A percentile compares a stretch with the other conserved stretches of the same genome.
Conservation (phyloP, 2,797 vertebrate genomes). For the Sebastes minor region DNA sequence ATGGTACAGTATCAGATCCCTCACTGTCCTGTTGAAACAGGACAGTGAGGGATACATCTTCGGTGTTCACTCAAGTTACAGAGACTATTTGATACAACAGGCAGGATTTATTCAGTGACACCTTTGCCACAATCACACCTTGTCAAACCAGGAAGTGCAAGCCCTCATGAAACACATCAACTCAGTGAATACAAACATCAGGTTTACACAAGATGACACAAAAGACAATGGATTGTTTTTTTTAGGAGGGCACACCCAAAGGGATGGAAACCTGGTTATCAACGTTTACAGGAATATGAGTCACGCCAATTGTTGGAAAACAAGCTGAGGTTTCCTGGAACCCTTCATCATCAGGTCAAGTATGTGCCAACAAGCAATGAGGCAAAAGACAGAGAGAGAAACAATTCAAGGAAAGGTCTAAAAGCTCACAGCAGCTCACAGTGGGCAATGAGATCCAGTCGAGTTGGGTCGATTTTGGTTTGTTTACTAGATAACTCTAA, state of each 20-base stretch:
- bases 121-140: background rate
- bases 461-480: background rate
- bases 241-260: too few relatives aligned
- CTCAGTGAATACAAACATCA: background rate
- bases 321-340: background rate
- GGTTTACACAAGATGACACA: background rate
- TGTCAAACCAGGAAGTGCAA: background rate
- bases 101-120: background rate
- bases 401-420: background rate
- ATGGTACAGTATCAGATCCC: background rate
- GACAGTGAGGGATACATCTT: background rate
- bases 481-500: too few relatives aligned
- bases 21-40: background rate
- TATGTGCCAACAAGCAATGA: background rate
- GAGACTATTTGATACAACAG: background rate
- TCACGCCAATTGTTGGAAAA: background rate
- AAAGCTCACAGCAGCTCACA: background rate
- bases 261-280: background rate
- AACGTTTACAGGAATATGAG: background rate
- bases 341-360: background rate
- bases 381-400: background rate
- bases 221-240: background rate
- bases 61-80: background rate
- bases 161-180: background rate
- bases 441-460: background rate